Base-by-base conservation (phyloP, 2,113 vertebrate species). In the Melospiza georgiana region DNA sequence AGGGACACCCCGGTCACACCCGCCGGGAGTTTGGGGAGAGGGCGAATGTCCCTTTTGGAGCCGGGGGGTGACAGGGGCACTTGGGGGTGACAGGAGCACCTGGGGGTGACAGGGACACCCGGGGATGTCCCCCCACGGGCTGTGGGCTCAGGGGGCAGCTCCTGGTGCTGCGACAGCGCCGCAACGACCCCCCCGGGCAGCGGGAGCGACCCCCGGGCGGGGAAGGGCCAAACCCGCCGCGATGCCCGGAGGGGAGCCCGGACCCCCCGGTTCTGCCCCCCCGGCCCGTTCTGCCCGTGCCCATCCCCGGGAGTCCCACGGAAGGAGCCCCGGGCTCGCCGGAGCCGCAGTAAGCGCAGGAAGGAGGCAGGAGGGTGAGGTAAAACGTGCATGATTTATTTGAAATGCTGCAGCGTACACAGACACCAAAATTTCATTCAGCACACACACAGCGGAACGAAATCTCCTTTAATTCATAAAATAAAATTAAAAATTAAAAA, bases 351-450 rank as follows among this genome's bases (percentile, higher is more conserved):
- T 51, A 83, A 93, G 12, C 87, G 58, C 91, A 93, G 85, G 93
- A 97, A 93, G 85, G 93, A 97, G 73, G 66, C 94, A 71, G 81
- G 77, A 98, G 88, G 61, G 86, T 97, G 98, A 98, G 98, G 98
- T 99, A 98, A 98, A 98, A 99, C 98, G 98, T 99, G 98, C 99
- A 98, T 98, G 98, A 97, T 99, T 99, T 99, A 99, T 99, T 99
- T 97, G 97, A 98, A 98, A 98, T 98, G 98, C 98, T 98, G 98
- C 97, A 98, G 98, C 98, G 98, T 98, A 98, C 98, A 99, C 98
- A 98, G 98, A 99, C 98, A 98, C 98, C 98, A 77, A 94, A 91
- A 83, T 93, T 94, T 77, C 97, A 90, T 96, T 95, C 94, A 92
- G 95, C 96, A 98, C 98, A 99, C 98, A 98, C 98, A 90, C 91